A percentile compares a stretch with the other conserved stretches of the same genome.
Conservation (phyloP, 2,113 vertebrate species). For the Typhlomys cinereus region DNA sequence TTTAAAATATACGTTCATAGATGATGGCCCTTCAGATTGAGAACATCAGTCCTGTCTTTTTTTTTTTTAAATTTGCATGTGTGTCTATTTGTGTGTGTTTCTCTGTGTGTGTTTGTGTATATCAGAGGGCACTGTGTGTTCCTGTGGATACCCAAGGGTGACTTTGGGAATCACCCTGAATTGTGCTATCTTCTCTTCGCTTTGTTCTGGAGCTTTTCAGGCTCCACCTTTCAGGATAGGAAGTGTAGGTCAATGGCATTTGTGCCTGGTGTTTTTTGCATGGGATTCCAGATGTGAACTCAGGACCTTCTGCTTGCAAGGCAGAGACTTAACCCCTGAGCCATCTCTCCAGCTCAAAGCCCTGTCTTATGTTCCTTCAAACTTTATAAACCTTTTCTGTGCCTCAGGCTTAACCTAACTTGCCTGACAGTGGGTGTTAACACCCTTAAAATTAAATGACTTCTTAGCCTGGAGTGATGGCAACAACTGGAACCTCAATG, state of each 20-base stretch:
- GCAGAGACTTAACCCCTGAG: no score
- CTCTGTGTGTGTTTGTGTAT: no score
- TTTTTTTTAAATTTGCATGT: background rate
- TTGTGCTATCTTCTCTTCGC: no score
- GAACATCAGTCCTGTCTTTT: background rate
- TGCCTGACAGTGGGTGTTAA: background rate
- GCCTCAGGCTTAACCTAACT: background rate
- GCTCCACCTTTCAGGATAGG: no score
- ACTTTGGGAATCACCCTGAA: no score
- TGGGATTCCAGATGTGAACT: background rate
- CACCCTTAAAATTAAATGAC: background rate
- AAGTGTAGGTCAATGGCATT: no score
- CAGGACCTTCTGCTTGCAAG: no score
- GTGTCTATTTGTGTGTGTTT: no score
- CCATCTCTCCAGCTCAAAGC: background rate
- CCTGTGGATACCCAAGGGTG: no score
- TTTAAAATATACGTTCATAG: background rate
- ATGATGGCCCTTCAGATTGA: background rate
- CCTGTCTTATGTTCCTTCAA: background rate
- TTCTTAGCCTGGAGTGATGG: background rate
- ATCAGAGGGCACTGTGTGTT: no score
- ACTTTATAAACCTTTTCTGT: background rate
- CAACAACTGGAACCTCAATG: background rate
- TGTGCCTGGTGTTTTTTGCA: no score
- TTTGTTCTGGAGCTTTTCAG: no score